Evolutionary conservation across 1,140 invertebrate species (phyloP).

Genomic region (Parasteatoda tepidariorum): DNA sequence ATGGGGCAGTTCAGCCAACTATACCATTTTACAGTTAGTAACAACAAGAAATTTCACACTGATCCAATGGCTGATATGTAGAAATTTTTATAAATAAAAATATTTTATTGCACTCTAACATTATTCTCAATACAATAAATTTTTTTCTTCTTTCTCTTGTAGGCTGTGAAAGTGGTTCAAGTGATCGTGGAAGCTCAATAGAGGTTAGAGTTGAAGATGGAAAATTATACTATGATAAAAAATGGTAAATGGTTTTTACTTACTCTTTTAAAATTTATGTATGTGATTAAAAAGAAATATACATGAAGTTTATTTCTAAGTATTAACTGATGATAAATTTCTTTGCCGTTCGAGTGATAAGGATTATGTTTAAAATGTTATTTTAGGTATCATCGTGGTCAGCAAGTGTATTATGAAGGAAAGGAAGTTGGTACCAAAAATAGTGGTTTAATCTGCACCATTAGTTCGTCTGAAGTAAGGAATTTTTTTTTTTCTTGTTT

Average conservation of each 20-base stretch:
- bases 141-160: too few species aligned
- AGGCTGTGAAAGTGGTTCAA: constrained; percentile 13
- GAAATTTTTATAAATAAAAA: too few species aligned
- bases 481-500: constrained; percentile 55
- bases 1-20: too few species aligned
- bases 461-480: constrained; percentile 87
- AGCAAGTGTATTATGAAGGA: constrained; percentile 90
- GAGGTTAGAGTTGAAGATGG: constrained; percentile 94
- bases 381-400: constrained; percentile 89
- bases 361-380: too few species aligned
- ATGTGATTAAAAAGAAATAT: background rate
- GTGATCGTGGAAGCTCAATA: constrained; percentile 41
- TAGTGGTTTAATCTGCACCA: constrained; percentile 87
- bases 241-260: constrained; percentile 77
- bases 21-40: too few species aligned
- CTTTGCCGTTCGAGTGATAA: too few species aligned
- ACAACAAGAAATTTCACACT: too few species aligned
- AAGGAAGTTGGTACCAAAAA: constrained; percentile 81
- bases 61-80: too few species aligned
- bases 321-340: too few species aligned
- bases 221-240: constrained; percentile 90
- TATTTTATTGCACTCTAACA: too few species aligned
- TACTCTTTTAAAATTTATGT: background rate
- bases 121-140: too few species aligned
- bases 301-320: background rate